Base-by-base conservation (phyloP, 2,797 vertebrate genomes). In the Euphonia xanthogaster region DNA sequence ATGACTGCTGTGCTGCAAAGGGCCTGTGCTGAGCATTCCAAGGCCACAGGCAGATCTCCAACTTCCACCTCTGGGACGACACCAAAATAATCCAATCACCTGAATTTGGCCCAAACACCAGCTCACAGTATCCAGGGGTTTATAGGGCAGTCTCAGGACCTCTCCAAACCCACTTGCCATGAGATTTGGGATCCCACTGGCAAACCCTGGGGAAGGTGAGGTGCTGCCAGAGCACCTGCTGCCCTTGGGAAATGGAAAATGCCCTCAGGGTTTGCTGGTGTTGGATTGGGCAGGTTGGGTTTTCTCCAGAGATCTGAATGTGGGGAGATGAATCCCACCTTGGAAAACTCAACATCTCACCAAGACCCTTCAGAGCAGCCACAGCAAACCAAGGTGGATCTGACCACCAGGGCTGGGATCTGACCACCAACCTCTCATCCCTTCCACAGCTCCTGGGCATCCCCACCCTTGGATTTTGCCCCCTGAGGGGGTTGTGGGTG, bases 401-500 rank as follows among this genome's bases (percentile, higher is more conserved):
- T 51, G 50, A 30, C 17, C 50, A 19, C 50, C 50, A 18, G 2
- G 11, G 16, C 7, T 51, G 54, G 48, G 54, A 50, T 6, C 40
- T 45, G 33, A 37, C 1, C 60, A 20, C 21, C 23, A 50, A 2
- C 30, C 47, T 13, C 53, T 23, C 11, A 1, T 12, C 19, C 65
- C 50, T 78, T n/a, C 47, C 21, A 1, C 0, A 1, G n/a, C 42
- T 37, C 30, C 61, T 18, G 51, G 25, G 31, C 61, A 62, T 14
- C n/a, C 20, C 25, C 20, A 53, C 1, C 35, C 27, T 18, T 67
- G 60, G 19, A 7, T 44, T 84, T 66, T 62, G 17, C 57, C 27
- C 10, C 0, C 6, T 30, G 15, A 25, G 25, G 28, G 4, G 33
- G 20, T 2, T 10, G 35, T 31, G 30, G 33, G 33, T 2, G 7